Evolutionary conservation across 2,888 invertebrate genomes (phyloP), one percentile per base, ranked within the genome.

Genomic region (Diaprepes abbreviatus): DNA sequence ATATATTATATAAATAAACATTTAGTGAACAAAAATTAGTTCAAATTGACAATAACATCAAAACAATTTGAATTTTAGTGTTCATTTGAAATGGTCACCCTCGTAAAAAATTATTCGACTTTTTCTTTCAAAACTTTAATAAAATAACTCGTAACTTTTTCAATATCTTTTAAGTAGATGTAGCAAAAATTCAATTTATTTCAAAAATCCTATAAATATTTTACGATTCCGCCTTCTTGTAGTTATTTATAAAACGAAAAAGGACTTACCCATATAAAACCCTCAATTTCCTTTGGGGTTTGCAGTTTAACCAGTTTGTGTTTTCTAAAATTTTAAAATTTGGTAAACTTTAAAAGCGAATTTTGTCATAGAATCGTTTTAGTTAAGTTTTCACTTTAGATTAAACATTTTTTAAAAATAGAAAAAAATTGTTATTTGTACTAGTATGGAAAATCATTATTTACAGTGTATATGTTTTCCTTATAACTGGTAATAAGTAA

Each of bases 161-260:
- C 60, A 36, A 38, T 38, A 19, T 21, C 40, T 59, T 28, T 21
- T 45, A 21, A 60, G 17, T 45, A 21, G 43, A 16, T 54, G 16
- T 24, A 65, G 36, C 21, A n/a, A 28, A 40, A 65, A 57, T 57
- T 14, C 21, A n/a, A n/a, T 21, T 28, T 17, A 38, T 21, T 24
- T 55, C 17, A 33, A 33, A 38, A 43, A 48, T 45, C n/a, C 55
- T 33, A 19, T 45, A 45, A 60, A 54, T 59, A 33, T 40, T 67
- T 67, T 67, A 45, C 54, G 59, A 67, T 59, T 60, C 52, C 40
- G 9, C 24, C 50, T 59, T 66, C 28, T 58, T 52, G 48, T 28
- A 24, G 54, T 66, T 52, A 67, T 67, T 67, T 60, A 55, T 50
- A 36, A 60, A 54, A 67, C 59, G 67, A 43, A 43, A 67, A 60